Evolutionary conservation across 1,140 invertebrate genomes (phyloP).

Genomic region (Bradysia coprophila): DNA sequence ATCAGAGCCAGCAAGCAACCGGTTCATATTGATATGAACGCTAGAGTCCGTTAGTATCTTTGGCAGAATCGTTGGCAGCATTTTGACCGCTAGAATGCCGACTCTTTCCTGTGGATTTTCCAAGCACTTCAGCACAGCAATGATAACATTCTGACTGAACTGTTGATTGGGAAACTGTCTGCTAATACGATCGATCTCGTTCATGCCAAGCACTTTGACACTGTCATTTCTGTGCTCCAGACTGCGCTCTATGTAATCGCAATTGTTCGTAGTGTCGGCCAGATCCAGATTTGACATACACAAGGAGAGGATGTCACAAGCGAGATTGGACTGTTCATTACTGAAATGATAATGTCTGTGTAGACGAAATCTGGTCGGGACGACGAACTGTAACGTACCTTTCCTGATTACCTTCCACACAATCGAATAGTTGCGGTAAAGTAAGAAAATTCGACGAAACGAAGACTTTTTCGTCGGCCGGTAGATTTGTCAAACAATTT

Average conservation of each 20-base stretch:
- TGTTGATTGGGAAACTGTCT: not conserved
- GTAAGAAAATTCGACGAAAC: slow-evolving; percentile 15
- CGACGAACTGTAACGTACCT: slow-evolving; percentile 15
- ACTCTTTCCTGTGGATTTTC: slow-evolving; percentile 7
- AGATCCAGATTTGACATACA: slow-evolving; percentile 32
- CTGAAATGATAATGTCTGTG: slow-evolving; percentile 25
- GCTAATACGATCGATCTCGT: slow-evolving; percentile 20
- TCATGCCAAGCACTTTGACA: slow-evolving; percentile 31
- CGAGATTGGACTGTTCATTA: slow-evolving; percentile 27
- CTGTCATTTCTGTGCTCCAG: slow-evolving; percentile 29
- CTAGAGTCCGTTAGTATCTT: slow-evolving; percentile 13
- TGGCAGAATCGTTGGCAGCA: slow-evolving; percentile 14
- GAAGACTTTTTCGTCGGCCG: slow-evolving; percentile 16
- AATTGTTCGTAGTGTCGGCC: slow-evolving; percentile 26
- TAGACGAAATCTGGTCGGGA: slow-evolving; percentile 12
- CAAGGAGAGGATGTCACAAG: slow-evolving; percentile 34
- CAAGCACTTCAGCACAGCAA: slow-evolving; percentile 10
- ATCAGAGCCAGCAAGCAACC: slow-evolving; percentile 9
- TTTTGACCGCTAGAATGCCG: slow-evolving; percentile 9
- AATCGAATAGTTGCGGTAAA: slow-evolving; percentile 25
- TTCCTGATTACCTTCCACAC: slow-evolving; percentile 9
- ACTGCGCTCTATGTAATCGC: slow-evolving; percentile 27
- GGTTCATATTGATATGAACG: slow-evolving; percentile 10
- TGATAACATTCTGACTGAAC: not conserved
- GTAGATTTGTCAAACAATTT: slow-evolving; percentile 17